These are phyloP conservation scores for Sminthurides aquaticus DNA, from an alignment of 2,888 invertebrate species.

Conservation along the genomic window DNA sequence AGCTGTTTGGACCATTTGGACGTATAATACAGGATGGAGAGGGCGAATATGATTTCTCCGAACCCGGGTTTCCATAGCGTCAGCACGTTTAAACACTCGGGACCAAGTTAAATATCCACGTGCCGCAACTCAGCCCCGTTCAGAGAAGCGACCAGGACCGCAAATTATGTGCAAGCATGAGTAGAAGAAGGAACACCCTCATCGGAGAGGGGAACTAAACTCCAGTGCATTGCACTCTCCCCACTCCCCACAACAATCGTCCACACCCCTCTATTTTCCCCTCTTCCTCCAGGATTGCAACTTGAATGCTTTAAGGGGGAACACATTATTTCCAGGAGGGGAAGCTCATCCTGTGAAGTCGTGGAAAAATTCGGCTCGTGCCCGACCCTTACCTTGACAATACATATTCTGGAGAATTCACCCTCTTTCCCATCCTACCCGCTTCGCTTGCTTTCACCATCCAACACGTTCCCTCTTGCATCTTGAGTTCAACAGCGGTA, in stretches of 20 bases:
- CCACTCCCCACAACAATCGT: neutral
- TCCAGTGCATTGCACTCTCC: neutral
- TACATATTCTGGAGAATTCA: neutral
- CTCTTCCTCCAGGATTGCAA: neutral
- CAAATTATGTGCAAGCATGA: neutral
- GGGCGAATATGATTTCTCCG: neutral
- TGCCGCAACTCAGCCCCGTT: neutral
- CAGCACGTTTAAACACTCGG: too few species aligned
- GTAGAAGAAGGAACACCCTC: neutral
- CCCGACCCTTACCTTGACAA: neutral
- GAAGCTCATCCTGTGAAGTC: neutral
- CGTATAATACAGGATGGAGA: too few species aligned
- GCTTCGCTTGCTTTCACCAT: neutral
- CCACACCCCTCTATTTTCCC: neutral
- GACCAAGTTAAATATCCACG: neutral
- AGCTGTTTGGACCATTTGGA: too few species aligned
- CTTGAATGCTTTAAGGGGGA: too few species aligned
- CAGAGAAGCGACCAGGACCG: neutral
- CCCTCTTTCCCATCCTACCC: neutral
- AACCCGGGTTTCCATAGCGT: neutral
- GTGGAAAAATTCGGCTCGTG: neutral
- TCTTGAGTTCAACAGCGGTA: too few species aligned
- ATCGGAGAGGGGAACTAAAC: neutral
- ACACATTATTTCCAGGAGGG: neutral
- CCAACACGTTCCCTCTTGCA: too few species aligned